Percentiles rank a stretch among this genome's conserved stretches.
Conservation (phyloP, 2,888 invertebrate species). For the Spisula subtruncata region DNA sequence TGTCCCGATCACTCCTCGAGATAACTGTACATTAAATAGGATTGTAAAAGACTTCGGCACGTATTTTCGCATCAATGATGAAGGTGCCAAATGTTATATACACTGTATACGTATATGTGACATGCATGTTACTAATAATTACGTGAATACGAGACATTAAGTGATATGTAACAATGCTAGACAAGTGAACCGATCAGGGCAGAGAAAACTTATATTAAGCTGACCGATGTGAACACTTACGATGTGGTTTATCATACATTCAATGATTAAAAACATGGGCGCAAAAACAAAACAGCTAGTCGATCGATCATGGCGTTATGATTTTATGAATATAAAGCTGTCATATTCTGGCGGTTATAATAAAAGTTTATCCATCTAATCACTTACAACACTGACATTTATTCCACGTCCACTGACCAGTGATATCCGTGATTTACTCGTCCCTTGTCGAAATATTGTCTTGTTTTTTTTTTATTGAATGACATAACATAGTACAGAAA, state of each 20-base stretch:
- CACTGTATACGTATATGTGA: no score
- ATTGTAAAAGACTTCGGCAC: no score
- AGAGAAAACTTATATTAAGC: not conserved
- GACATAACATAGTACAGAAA: no score
- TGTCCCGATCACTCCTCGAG: no score
- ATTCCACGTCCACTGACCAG: not conserved
- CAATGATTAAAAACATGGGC: not conserved
- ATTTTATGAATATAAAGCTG: not conserved
- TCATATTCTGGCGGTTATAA: not conserved
- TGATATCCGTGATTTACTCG: not conserved
- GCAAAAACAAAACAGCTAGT: not conserved
- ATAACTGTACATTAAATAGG: no score
- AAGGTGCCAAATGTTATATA: no score
- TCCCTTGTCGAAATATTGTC: not conserved
- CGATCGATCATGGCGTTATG: slow-evolving; percentile 5
- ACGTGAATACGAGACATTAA: no score
- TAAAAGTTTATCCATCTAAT: not conserved
- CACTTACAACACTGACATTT: not conserved
- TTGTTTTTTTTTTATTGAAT: no score
- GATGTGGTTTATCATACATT: not conserved
- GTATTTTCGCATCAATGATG: no score
- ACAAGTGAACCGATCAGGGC: no score
- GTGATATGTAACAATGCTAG: no score
- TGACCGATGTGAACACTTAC: not conserved
- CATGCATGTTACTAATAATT: no score